phyloP scores from a whole-genome alignment of 2,113 vertebrate genomes.

The Panthera leo region DNA sequence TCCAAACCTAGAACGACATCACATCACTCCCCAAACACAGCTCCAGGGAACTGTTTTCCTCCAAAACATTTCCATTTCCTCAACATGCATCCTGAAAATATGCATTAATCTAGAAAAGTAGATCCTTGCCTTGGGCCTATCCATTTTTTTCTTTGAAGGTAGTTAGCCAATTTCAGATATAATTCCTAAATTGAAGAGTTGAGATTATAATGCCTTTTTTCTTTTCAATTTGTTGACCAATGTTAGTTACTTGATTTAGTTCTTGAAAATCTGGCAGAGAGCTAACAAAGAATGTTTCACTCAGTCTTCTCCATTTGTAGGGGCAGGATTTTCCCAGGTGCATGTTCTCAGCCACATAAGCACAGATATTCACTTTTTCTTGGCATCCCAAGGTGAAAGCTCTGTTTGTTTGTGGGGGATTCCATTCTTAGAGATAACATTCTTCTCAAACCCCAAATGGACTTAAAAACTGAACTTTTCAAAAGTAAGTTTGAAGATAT shows the following conservation, averaged over 20 bases:
- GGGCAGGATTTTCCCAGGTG: background rate
- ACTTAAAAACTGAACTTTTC: slow-evolving; percentile 37
- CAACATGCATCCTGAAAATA: background rate
- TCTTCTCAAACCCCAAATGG: background rate
- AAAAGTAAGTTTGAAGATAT: slow-evolving; percentile 23
- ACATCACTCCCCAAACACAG: background rate
- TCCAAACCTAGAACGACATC: background rate
- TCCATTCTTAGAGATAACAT: background rate
- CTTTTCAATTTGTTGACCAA: background rate
- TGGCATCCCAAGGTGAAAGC: background rate
- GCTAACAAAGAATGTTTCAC: background rate
- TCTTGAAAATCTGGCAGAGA: background rate
- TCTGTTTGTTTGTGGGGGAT: background rate
- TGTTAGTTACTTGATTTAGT: background rate
- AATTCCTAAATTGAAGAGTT: background rate
- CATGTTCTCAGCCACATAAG: background rate
- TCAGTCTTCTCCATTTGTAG: background rate
- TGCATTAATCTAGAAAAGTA: background rate
- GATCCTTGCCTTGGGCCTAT: background rate
- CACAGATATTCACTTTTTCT: background rate
- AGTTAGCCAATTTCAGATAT: background rate
- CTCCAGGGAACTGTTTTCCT: background rate
- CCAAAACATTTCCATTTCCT: background rate
- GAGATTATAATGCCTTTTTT: background rate
- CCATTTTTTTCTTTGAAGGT: background rate